phyloP scores from a whole-genome alignment of 2,888 invertebrate genomes.

The Xestia sexstrigata region DNA sequence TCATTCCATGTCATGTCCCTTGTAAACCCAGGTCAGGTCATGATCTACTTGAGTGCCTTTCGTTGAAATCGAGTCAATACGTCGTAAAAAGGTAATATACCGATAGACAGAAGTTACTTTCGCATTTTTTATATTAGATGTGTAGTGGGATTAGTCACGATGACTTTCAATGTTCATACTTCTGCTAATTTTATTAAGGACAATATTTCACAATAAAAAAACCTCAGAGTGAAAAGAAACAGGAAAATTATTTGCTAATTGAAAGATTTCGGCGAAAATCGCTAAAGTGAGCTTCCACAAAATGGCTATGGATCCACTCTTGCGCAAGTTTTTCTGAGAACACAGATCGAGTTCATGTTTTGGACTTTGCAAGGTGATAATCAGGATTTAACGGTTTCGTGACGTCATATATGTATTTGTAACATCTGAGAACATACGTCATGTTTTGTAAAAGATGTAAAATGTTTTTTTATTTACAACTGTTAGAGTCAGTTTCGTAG shows the following conservation, averaged over 20 bases:
- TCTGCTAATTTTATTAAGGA: slow-evolving; percentile 19
- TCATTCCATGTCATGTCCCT: background rate
- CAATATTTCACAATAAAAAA: background rate
- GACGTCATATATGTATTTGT: slow-evolving; percentile 30
- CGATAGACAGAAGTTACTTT: background rate
- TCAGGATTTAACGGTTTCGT: slow-evolving; percentile 30
- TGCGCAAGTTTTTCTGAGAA: slow-evolving; percentile 49
- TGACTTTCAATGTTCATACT: background rate
- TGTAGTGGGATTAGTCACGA: background rate
- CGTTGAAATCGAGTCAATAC: background rate
- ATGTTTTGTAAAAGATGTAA: slow-evolving; percentile 12
- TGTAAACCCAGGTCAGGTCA: background rate
- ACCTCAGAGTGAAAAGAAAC: slow-evolving; percentile 10
- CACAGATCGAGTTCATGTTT: slow-evolving; percentile 4
- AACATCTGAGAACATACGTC: slow-evolving; percentile 14
- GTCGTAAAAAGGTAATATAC: background rate
- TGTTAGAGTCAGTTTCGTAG: background rate
- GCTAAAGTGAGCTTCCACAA: slow-evolving; percentile 9
- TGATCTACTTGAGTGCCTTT: background rate
- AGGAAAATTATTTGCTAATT: slow-evolving; percentile 39
- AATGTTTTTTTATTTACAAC: slow-evolving; percentile 1
- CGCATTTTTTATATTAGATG: background rate
- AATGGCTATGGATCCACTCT: slow-evolving; percentile 12
- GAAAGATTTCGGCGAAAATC: slow-evolving; percentile 37
- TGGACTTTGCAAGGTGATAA: slow-evolving; percentile 46